Percentiles rank a stretch among this genome's conserved stretches.
Evolutionary conservation across 1,140 invertebrate species (phyloP).

Genomic region (Plodia interpunctella): DNA sequence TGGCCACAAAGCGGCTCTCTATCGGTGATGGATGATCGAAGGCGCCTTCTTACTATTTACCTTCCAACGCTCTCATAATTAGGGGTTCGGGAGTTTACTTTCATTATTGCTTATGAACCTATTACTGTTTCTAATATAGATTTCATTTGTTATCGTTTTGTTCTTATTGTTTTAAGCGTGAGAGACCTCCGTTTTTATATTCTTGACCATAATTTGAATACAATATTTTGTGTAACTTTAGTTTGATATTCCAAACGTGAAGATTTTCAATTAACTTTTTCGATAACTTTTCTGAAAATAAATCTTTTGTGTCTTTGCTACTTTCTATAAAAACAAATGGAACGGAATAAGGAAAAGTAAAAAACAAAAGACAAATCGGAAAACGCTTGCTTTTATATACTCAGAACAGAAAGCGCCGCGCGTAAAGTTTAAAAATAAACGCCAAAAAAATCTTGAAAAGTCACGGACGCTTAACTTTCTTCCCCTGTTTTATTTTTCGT

Average conservation of each 20-base stretch:
- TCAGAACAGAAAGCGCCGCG: constrained; percentile 40
- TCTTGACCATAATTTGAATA: not conserved
- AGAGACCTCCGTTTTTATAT: constrained; percentile 14
- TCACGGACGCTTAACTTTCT: constrained; percentile 77
- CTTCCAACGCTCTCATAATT: constrained; percentile 65
- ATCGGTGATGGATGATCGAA: constrained; percentile 74
- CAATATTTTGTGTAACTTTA: constrained; percentile 13
- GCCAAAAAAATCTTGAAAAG: constrained; percentile 75
- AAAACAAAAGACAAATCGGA: constrained; percentile 61
- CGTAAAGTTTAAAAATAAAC: constrained; percentile 75
- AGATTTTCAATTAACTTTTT: not conserved
- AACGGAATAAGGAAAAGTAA: constrained; percentile 38
- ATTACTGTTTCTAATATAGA: constrained; percentile 69
- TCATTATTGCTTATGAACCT: constrained; percentile 67
- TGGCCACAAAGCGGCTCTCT: constrained; percentile 69
- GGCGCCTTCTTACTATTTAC: constrained; percentile 69
- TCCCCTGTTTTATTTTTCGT: constrained; percentile 75
- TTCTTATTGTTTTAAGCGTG: constrained; percentile 35
- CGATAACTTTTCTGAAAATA: not conserved
- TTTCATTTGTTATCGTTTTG: constrained; percentile 49
- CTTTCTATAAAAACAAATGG: constrained; percentile 30
- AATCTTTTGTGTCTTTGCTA: not conserved
- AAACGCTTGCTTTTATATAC: constrained; percentile 58
- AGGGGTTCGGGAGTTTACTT: constrained; percentile 72
- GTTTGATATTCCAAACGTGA: too few relatives aligned